Percentiles rank a stretch among this genome's conserved stretches.
Evolutionary conservation across 2,888 invertebrate species (phyloP).

Genomic region (Troilus luridus): DNA sequence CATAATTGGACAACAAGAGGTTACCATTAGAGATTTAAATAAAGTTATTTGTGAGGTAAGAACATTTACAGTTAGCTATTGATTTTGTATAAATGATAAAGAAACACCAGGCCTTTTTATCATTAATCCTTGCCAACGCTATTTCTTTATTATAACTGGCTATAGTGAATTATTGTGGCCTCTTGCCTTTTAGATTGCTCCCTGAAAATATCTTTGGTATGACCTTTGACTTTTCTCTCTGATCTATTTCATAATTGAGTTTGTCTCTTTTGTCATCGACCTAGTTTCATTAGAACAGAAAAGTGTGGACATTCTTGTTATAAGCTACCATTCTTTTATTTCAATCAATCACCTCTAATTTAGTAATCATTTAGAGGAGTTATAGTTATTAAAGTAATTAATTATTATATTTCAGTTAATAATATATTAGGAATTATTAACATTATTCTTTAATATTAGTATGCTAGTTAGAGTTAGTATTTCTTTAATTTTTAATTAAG

Average conservation of each 20-base stretch:
- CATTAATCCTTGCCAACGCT: background rate
- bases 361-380: too few relatives aligned
- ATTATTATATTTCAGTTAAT: too few relatives aligned
- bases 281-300: background rate
- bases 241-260: background rate
- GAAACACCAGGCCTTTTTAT: background rate
- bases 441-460: too few relatives aligned
- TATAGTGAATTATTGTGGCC: background rate
- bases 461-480: too few relatives aligned
- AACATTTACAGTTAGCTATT: background rate
- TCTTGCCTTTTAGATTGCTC: too few relatives aligned
- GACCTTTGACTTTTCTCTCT: background rate
- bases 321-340: too few relatives aligned
- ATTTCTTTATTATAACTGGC: background rate
- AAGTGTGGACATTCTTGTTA: background rate
- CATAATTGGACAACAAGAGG: constrained; percentile 48
- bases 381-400: too few relatives aligned
- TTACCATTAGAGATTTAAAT: constrained; percentile 43
- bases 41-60: constrained; percentile 51
- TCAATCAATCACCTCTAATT: too few relatives aligned
- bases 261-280: background rate
- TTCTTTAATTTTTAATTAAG: too few relatives aligned
- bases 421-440: too few relatives aligned
- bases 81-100: background rate
- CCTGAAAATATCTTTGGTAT: too few relatives aligned